phyloP scores from a whole-genome alignment of 2,797 vertebrate species.

The Malacoctenus gilli region DNA sequence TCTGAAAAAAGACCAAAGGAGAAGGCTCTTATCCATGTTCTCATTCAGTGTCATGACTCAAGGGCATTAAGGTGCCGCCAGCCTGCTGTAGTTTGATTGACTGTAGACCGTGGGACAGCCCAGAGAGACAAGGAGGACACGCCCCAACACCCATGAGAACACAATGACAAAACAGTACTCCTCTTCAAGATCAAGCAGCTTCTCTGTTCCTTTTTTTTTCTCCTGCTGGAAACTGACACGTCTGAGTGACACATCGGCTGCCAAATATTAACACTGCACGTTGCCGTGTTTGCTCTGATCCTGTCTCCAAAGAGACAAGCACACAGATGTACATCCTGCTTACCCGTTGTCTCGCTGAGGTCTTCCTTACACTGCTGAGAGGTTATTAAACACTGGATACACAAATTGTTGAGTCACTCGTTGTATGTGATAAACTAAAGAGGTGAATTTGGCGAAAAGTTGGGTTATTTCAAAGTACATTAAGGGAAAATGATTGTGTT shows the following conservation, averaged over 20 bases:
- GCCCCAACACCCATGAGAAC: slow-evolving; percentile 36
- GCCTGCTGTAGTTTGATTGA: slow-evolving; percentile 54
- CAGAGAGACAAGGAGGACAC: slow-evolving; percentile 38
- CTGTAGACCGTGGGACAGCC: slow-evolving; percentile 36
- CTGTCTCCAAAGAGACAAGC: slow-evolving; percentile 4
- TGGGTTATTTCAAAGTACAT: too few relatives aligned
- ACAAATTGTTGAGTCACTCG: too few relatives aligned
- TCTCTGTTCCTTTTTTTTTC: slow-evolving; percentile 3
- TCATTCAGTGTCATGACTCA: slow-evolving; percentile 63
- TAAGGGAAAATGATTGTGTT: too few relatives aligned
- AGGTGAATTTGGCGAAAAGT: too few relatives aligned
- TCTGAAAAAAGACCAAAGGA: slow-evolving; percentile 51
- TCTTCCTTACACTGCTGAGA: slow-evolving; percentile 3
- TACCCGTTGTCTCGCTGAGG: neutral
- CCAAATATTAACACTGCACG: slow-evolving; percentile 20
- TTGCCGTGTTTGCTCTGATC: slow-evolving; percentile 25
- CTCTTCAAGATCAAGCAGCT: slow-evolving; percentile 22
- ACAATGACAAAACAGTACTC: slow-evolving; percentile 32
- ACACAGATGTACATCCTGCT: neutral
- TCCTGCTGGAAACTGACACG: slow-evolving; percentile 16
- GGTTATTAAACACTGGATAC: too few relatives aligned
- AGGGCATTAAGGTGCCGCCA: slow-evolving; percentile 54
- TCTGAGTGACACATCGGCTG: slow-evolving; percentile 26
- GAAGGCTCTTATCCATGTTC: slow-evolving; percentile 53
- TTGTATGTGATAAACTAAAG: too few relatives aligned